phyloP scores from a whole-genome alignment of 1,140 invertebrate species.

The Vollenhovia emeryi region DNA sequence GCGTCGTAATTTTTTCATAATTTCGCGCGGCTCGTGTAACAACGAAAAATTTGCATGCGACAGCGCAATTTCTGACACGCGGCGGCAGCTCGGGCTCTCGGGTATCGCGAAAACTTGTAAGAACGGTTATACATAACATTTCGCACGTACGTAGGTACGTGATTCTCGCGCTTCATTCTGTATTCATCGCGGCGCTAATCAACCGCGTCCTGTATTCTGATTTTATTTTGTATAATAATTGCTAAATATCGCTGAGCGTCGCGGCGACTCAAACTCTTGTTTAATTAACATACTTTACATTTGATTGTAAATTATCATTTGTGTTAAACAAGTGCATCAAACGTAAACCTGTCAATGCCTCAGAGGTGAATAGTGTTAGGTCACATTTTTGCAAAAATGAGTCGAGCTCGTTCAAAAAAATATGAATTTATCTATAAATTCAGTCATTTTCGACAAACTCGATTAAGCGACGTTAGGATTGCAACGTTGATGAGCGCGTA shows the following conservation, averaged over 20 bases:
- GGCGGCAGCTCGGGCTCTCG: not conserved
- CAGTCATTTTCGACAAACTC: not conserved
- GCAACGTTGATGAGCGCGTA: not conserved
- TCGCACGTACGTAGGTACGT: not conserved
- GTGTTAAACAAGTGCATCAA: not conserved
- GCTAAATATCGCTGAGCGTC: not conserved
- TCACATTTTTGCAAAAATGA: no score
- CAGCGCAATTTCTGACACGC: conserved; percentile 29
- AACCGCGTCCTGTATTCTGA: not conserved
- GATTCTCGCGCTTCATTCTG: not conserved
- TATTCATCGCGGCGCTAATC: not conserved
- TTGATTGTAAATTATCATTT: not conserved
- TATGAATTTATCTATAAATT: not conserved
- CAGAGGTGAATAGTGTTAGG: no score
- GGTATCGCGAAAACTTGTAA: not conserved
- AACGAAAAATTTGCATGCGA: conserved; percentile 28
- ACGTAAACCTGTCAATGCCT: no score
- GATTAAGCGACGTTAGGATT: not conserved
- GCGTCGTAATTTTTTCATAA: not conserved
- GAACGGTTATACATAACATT: not conserved
- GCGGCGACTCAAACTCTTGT: not conserved
- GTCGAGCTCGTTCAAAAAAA: no score
- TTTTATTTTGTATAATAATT: not conserved
- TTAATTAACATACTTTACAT: not conserved
- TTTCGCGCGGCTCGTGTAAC: conserved; percentile 12